Conservation (phyloP, 2,113 vertebrate species). For the Callaeas wilsoni region DNA sequence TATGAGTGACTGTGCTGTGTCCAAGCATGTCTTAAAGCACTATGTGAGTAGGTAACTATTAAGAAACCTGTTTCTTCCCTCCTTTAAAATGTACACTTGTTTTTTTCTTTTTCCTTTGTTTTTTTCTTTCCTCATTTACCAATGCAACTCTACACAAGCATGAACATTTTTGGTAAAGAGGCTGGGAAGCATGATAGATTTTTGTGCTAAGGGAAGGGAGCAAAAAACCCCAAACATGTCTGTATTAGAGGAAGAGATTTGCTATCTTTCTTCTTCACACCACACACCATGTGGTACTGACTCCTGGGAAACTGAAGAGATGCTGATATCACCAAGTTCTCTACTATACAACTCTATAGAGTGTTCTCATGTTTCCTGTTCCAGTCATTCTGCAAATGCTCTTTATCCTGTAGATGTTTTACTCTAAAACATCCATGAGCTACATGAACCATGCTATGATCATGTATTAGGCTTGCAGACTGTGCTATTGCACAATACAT, state of each 20-base stretch:
- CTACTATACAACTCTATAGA: background rate
- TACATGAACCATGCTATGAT: accelerated
- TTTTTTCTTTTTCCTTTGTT: background rate
- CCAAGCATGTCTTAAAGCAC: background rate
- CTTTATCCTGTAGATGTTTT: background rate
- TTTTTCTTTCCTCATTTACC: background rate
- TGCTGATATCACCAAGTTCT: background rate
- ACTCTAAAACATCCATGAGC: background rate
- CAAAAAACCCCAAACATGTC: background rate
- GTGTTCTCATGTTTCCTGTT: background rate
- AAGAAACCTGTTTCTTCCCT: background rate
- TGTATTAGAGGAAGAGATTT: background rate
- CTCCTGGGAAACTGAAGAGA: background rate
- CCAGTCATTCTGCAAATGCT: background rate
- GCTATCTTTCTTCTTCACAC: background rate
- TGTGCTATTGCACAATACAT: accelerated
- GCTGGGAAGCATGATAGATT: background rate
- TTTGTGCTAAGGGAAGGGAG: background rate
- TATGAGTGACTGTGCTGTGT: background rate
- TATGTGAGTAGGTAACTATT: background rate
- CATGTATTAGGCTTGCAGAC: background rate
- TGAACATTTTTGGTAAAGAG: background rate
- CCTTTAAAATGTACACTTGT: background rate
- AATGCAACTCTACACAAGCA: background rate
- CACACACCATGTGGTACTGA: accelerated